Base-by-base conservation (phyloP, 1,140 invertebrate species). In the Eumeta japonica region DNA sequence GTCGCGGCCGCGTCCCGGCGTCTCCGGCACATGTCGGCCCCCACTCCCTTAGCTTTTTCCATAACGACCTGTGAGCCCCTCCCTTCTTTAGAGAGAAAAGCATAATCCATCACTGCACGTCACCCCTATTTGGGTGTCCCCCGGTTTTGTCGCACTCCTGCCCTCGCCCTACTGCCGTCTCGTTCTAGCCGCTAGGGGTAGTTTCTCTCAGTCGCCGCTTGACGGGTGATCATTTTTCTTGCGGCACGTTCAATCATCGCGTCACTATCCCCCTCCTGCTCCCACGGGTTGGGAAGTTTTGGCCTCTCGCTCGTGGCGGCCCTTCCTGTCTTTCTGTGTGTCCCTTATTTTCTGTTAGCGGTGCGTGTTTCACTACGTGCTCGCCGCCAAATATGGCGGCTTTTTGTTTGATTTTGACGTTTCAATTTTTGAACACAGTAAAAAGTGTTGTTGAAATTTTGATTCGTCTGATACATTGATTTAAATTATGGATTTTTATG, bases 221-320 rank as follows among this genome's bases (percentile, higher is more conserved):
- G 75, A 77, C 75, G 72, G 75, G 73, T 73, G 75, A 77, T 77
- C 72, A 77, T 77, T 77, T 77, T 77, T 77, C 75, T 77, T 76
- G 75, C 67, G 64, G 70, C 67, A 54, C 75, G 73, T 71, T 77
- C 75, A 77, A 77, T 77, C 75, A 77, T 77, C 75, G 75, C 73
- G 75, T 77, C 75, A 77, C 65, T 75, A 62, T 63, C 39, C 36
- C 70, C 58, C 49, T 70, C 66, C 55, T 58, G 62, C 59, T 72
- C 60, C 36, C 35, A 52, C 63, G 40, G n/a, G n/a, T n/a, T n/a
- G n/a, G n/a, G 53, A 41, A 41, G 55, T 46, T 40, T 56, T 50
- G 33, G 43, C 43, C 30, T 74, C 63, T 59, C 65, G 38, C 58
- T 68, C 55, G 40, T 61, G 58, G 59, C 38, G 57, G 58, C 68